Conservation (phyloP, 2,113 vertebrate species). For the Kobus ellipsiprymnus region DNA sequence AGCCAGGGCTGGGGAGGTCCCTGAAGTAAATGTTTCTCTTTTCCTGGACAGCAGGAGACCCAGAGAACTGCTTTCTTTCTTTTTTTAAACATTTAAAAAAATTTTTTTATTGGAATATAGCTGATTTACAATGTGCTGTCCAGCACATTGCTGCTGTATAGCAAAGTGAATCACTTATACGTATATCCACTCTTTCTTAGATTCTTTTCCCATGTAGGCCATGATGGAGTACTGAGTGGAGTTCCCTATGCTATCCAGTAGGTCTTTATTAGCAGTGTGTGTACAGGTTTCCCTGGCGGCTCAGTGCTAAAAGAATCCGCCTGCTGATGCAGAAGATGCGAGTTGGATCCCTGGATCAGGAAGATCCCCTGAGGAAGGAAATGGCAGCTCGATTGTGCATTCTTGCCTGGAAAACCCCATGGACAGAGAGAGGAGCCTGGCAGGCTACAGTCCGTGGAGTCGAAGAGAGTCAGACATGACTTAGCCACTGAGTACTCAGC, state of each 20-base stretch:
- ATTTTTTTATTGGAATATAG: background rate
- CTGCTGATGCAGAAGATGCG: background rate
- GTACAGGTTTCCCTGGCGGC: background rate
- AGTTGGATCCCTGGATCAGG: background rate
- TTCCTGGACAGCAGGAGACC: background rate
- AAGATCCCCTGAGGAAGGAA: background rate
- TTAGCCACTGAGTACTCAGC: background rate
- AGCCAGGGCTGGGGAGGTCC: background rate
- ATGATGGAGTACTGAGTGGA: background rate
- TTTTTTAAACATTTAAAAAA: background rate
- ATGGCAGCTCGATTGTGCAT: background rate
- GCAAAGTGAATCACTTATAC: background rate
- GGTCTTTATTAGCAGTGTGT: background rate
- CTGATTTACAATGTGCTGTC: background rate
- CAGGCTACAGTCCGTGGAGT: background rate
- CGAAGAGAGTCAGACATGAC: background rate
- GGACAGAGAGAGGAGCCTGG: background rate
- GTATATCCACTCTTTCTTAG: background rate
- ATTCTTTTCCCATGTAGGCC: background rate
- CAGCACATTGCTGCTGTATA: background rate
- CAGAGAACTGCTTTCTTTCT: background rate
- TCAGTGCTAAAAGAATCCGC: background rate
- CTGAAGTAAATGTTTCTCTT: background rate
- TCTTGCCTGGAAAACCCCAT: background rate
- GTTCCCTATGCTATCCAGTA: background rate